Conservation (phyloP, 2,113 vertebrate genomes). For the Australoheros scitulus region DNA sequence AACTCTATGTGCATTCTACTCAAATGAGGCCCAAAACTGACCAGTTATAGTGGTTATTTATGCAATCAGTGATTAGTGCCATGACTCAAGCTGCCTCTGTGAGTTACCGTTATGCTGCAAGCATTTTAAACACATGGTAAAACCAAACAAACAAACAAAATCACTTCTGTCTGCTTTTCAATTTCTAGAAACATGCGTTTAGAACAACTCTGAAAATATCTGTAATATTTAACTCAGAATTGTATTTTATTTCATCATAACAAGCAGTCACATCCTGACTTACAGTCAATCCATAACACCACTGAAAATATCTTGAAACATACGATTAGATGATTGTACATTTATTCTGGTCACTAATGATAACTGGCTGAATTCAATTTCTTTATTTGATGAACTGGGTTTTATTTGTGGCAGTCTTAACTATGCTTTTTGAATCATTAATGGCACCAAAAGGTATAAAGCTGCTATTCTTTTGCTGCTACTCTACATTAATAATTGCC, state of each 20-base stretch:
- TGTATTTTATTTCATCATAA: not conserved
- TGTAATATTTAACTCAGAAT: not conserved
- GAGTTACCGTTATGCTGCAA: not conserved
- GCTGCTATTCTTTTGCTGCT: not conserved
- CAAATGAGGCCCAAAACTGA: not conserved
- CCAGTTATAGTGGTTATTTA: not conserved
- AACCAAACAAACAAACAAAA: not conserved
- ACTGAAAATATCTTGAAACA: not conserved
- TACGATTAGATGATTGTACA: not conserved
- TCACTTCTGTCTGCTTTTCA: not conserved
- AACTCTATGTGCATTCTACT: not conserved
- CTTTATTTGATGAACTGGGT: not conserved
- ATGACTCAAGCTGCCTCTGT: not conserved
- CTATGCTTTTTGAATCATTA: not conserved
- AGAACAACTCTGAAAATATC: not conserved
- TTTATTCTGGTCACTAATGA: not conserved
- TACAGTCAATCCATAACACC: not conserved
- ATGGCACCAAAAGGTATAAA: not conserved
- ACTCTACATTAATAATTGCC: not conserved
- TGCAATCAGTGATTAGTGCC: not conserved
- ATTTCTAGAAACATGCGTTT: not conserved
- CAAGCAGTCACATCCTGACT: not conserved
- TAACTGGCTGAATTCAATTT: not conserved
- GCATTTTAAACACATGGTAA: not conserved
- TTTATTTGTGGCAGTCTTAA: not conserved